Evolutionary conservation across 2,888 invertebrate species (phyloP).

Genomic region (Scrobipalpa costella): DNA sequence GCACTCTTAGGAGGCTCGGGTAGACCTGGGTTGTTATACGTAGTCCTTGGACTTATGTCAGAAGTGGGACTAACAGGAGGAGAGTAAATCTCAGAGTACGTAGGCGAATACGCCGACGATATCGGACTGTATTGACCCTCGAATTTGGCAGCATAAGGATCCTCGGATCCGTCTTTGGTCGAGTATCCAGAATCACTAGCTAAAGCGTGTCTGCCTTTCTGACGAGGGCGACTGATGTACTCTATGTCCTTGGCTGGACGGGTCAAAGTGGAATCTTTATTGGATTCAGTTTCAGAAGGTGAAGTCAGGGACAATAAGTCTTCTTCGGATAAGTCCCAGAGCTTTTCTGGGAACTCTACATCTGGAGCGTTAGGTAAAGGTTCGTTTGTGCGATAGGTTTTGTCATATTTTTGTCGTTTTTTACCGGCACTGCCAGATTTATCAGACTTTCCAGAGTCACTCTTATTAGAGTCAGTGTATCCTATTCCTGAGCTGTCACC

Average conservation of each 20-base stretch:
- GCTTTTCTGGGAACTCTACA: conserved; percentile 90
- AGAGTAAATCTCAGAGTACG: conserved; percentile 77
- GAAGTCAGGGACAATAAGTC: conserved; percentile 79
- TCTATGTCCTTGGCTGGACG: conserved; percentile 83
- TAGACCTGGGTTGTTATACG: conserved; percentile 63
- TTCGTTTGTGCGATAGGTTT: conserved; percentile 91
- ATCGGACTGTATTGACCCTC: conserved; percentile 71
- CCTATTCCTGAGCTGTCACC: conserved; percentile 79
- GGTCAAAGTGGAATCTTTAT: conserved; percentile 77
- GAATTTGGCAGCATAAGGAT: conserved; percentile 67
- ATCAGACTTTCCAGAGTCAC: conserved; percentile 76
- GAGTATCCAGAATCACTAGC: conserved; percentile 76
- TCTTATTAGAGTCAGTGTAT: conserved; percentile 75
- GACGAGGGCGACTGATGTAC: conserved; percentile 81
- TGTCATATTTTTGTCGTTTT: conserved; percentile 89
- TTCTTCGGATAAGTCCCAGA: conserved; percentile 88
- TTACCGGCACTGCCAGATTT: conserved; percentile 72
- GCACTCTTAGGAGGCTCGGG: conserved; percentile 71
- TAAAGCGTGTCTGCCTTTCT: conserved; percentile 80
- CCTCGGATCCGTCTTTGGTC: conserved; percentile 70
- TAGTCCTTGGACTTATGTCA: conserved; percentile 68
- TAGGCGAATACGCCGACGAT: conserved; percentile 72
- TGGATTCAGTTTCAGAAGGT: conserved; percentile 82
- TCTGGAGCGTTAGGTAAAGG: conserved; percentile 88
- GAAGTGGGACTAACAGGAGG: conserved; percentile 74